A percentile compares a stretch with the other conserved stretches of the same genome.
Evolutionary conservation across 2,113 vertebrate genomes (phyloP).

Genomic region (Irena cyanogastra): DNA sequence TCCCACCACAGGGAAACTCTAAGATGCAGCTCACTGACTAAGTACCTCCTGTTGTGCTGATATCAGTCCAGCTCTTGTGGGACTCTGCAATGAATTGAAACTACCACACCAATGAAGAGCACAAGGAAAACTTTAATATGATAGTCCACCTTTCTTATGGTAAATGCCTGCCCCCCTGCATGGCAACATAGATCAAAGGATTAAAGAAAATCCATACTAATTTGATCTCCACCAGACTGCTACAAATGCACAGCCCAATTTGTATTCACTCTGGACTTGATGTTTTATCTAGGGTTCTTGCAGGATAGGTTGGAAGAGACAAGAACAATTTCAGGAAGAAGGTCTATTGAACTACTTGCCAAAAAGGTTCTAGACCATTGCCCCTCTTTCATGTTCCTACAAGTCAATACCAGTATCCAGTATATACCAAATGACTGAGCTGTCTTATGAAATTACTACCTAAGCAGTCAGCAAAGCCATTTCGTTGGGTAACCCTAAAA

Average conservation of each 20-base stretch:
- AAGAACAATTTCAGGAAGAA: not conserved
- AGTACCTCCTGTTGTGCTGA: not conserved
- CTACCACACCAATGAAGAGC: not conserved
- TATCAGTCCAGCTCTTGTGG: not conserved
- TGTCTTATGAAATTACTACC: not conserved
- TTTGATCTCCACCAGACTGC: not conserved
- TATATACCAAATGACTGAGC: not conserved
- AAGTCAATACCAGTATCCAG: not conserved
- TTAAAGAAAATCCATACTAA: not conserved
- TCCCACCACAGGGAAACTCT: not conserved
- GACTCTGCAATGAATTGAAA: not conserved
- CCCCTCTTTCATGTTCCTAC: not conserved
- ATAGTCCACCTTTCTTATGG: not conserved
- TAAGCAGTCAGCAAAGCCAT: not conserved
- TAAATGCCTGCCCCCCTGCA: not conserved
- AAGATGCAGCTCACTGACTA: not conserved
- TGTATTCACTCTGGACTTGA: not conserved
- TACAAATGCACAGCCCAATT: not conserved
- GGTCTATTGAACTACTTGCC: not conserved
- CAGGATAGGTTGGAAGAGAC: not conserved
- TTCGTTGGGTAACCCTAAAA: not conserved
- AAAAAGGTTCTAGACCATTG: not conserved
- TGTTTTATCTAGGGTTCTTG: not conserved
- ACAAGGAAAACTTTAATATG: not conserved
- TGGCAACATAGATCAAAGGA: not conserved